Evolutionary conservation across 2,113 vertebrate genomes (phyloP), one percentile per base, ranked within the genome.

Genomic region (Corvus cornix): DNA sequence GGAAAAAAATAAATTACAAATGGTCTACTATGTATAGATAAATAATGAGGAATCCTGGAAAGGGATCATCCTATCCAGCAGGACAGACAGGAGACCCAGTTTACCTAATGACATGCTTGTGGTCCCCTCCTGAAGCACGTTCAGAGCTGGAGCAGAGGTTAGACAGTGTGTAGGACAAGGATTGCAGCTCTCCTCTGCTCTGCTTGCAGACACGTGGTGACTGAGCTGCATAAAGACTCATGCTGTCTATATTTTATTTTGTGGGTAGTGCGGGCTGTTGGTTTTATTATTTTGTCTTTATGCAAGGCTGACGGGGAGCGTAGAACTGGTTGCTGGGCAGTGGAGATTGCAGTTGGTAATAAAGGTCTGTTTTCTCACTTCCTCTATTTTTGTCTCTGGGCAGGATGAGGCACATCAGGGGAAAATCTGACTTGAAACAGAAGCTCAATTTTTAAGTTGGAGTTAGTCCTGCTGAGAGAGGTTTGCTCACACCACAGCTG

Each of bases 291-390:
- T 97, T 96, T 96, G 79, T 84, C 92, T 90, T 93, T 74, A 41
- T 91, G 90, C 74, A 39, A 84, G 90, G 84, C 76, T 94, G 51
- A 69, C 72, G 28, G 83, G 89, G 90, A 93, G 87, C 1, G 1
- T 43, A 67, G 87, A 48, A 77, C 58, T 96, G 72, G 94, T 90
- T 96, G 95, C 89, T 82, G 91, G 88, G 94, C 94, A 94, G 83
- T 91, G 84, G 88, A 79, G 91, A 90, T 30, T 92, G 94, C 73
- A 84, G 67, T 92, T 83, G 94, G 97, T 96, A 91, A 68, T 60
- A 94, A 93, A 96, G 96, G 93, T 82, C 95, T 97, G 91, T 97
- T 98, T 97, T 97, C 97, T 97, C 97, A 96, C 91, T 95, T 96
- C 92, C 82, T 91, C 97, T 97, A 90, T 96, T 97, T 97, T 97